Conservation (phyloP, 2,797 vertebrate genomes). For the Bovichtus variegatus region DNA sequence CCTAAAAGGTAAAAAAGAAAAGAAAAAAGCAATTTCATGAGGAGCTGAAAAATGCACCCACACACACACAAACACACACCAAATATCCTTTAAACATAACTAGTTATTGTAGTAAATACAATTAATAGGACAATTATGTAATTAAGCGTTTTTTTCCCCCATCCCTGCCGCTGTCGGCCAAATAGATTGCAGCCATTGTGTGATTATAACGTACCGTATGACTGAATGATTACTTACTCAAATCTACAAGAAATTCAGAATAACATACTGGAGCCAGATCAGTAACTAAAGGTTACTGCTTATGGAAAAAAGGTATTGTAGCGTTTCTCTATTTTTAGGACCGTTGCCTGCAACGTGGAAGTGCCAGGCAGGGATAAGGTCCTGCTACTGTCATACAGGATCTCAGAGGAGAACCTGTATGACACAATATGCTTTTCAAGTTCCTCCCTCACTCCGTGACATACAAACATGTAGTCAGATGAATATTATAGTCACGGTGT, state of each 20-base stretch:
- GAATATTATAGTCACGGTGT: conserved; percentile 21
- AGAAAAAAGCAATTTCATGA: background rate
- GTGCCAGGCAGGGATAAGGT: background rate
- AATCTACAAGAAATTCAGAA: background rate
- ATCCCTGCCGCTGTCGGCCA: background rate
- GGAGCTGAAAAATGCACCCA: background rate
- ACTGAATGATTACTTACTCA: conserved; percentile 6
- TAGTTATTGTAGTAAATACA: background rate
- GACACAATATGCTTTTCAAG: conserved; percentile 40
- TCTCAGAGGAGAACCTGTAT: conserved; percentile 6
- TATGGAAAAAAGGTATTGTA: background rate
- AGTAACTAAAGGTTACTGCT: background rate
- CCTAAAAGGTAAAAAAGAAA: background rate
- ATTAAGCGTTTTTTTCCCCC: conserved; percentile 19
- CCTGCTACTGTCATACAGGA: conserved; percentile 8
- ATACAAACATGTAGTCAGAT: conserved; percentile 16
- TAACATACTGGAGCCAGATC: background rate
- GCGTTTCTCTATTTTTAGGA: background rate
- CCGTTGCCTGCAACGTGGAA: background rate
- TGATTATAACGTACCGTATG: background rate
- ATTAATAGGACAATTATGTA: conserved; percentile 25
- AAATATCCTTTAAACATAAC: conserved; percentile 3
- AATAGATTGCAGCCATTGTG: conserved; percentile 15
- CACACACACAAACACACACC: no score
- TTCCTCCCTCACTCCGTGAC: conserved; percentile 9